These are phyloP conservation scores for Catostomus latipinnis DNA, from an alignment of 2,797 vertebrate genomes.

Conservation along the genomic window DNA sequence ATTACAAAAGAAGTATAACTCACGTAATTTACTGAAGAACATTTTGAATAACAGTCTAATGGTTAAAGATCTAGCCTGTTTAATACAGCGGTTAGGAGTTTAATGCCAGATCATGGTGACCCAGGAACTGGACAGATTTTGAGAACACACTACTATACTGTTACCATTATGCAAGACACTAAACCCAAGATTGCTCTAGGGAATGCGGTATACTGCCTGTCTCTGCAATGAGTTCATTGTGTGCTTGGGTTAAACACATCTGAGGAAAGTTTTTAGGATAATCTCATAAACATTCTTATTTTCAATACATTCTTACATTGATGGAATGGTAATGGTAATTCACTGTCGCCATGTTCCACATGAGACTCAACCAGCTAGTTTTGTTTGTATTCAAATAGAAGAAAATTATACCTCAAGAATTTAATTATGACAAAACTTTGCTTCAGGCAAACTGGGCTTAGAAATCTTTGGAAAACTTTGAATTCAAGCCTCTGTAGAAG, in stretches of 20 bases:
- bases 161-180: neutral
- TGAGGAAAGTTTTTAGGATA: neutral
- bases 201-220: neutral
- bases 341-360: slow-evolving; percentile 4
- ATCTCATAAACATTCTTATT: neutral
- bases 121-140: neutral
- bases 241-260: neutral
- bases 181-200: neutral
- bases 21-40: neutral
- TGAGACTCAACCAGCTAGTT: slow-evolving; percentile 22
- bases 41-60: neutral
- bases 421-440: slow-evolving; percentile 20
- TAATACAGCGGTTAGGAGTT: neutral
- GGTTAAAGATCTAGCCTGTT: neutral
- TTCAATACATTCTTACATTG: slow-evolving; percentile 13
- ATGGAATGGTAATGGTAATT: slow-evolving; percentile 10
- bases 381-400: slow-evolving; percentile 39
- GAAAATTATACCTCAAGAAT: slow-evolving; percentile 21
- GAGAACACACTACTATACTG: neutral
- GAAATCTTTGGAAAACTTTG: slow-evolving; percentile 29
- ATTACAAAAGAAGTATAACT: too few relatives aligned
- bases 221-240: neutral
- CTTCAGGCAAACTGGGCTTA: slow-evolving; percentile 12
- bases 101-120: neutral
- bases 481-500: slow-evolving; percentile 5